Evolutionary conservation across 2,888 invertebrate species (phyloP), one percentile per base, ranked within the genome.

Genomic region (Scotopteryx bipunctaria): DNA sequence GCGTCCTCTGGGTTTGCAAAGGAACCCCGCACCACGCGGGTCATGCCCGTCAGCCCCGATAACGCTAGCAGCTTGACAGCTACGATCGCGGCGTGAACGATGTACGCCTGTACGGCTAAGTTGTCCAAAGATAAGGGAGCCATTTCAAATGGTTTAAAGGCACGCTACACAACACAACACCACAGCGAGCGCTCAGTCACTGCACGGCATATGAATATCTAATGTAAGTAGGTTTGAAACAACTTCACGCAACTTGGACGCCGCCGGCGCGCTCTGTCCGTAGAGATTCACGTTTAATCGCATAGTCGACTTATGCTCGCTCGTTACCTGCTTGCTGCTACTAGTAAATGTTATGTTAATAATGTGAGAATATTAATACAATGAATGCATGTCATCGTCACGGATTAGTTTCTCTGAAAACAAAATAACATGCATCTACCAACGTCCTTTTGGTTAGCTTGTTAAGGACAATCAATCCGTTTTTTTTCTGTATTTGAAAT

Each of bases 1-100:
- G 83, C 78, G 53, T 86, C 86, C 57, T 87, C 86, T 14, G 83
- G 81, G 56, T 85, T 86, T 0, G 81, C 71, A 52, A 69, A 85
- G n/a, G 71, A 64, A 2, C 81, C 78, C 42, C 76, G 71, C 0
- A 53, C 41, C 3, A 81, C 5, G 2, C 88, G 77, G 11, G 66
- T 68, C 1, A 66, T 6, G 0, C 66, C 72, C 0, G 87, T 88
- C 50, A 86, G 33, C 5, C 55, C 25, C 2, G 76, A 54, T 42
- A 87, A 29, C 1, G 61, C 55, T 16, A 88, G 48, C 43, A 87
- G 16, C 50, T 88, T 88, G 11, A 87, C 48, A 8, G 83, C 81
- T 25, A 87, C 64, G 55, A 87, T 76, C 1, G 83, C 78, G 1
- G 83, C 75, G 63, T 86, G 80, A 38, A 81, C 66, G 15, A 87